Evolutionary conservation across 1,140 invertebrate genomes (phyloP).

Genomic region (Anoplolepis gracilipes): DNA sequence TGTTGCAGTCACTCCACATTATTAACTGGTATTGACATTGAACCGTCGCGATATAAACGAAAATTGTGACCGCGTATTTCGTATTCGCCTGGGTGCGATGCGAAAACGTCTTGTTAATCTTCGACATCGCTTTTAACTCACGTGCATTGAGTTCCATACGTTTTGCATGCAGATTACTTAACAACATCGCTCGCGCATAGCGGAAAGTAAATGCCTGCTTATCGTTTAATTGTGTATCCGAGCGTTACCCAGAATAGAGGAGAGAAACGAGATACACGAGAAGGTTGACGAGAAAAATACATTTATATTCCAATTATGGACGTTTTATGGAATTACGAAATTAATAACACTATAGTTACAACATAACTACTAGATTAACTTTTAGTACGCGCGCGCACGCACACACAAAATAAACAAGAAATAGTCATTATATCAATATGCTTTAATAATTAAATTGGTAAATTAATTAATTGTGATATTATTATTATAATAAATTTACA

Average conservation of each 20-base stretch:
- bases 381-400: not conserved
- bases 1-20: conserved; percentile 26
- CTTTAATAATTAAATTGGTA: conserved; percentile 34
- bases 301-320: conserved; percentile 40
- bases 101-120: conserved; percentile 54
- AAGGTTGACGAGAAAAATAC: conserved; percentile 6
- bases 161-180: conserved; percentile 57
- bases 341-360: not conserved
- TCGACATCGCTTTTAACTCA: conserved; percentile 43
- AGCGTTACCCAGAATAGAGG: not conserved
- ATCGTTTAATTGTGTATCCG: conserved; percentile 56
- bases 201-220: conserved; percentile 63
- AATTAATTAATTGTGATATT: conserved; percentile 1
- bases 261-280: not conserved
- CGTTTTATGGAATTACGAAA: conserved; percentile 14
- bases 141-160: not conserved
- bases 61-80: not conserved
- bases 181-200: not conserved
- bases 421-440: not conserved
- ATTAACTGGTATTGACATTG: conserved; percentile 39
- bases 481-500: no score
- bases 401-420: not conserved
- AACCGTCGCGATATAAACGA: not conserved
- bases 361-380: not conserved
- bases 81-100: not conserved